Evolutionary conservation across 2,888 invertebrate genomes (phyloP).

Genomic region (Andrena praecox): DNA sequence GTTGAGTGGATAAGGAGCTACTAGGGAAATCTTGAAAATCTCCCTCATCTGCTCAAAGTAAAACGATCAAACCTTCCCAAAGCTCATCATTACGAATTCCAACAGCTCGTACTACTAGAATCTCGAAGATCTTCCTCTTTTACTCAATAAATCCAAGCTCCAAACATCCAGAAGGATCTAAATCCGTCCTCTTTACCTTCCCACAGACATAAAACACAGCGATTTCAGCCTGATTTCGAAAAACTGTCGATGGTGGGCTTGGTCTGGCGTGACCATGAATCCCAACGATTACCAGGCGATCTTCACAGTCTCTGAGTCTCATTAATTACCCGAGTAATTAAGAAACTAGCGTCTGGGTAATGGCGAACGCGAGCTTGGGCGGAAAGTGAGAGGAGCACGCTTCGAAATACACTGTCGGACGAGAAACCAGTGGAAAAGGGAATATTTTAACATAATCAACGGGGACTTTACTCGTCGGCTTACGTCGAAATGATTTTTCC

Average conservation of each 20-base stretch:
- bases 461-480: not conserved
- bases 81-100: too few species aligned
- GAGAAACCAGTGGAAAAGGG: not conserved
- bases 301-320: constrained; percentile 50
- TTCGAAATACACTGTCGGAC: not conserved
- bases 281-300: constrained; percentile 24
- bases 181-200: too few species aligned
- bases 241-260: constrained; percentile 1
- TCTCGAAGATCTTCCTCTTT: too few species aligned
- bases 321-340: constrained; percentile 49
- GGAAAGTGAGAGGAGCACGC: constrained; percentile 29
- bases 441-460: constrained; percentile 7
- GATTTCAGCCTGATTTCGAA: too few species aligned
- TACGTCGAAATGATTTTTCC: not conserved
- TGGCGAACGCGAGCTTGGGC: not conserved
- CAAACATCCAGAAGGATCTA: too few species aligned
- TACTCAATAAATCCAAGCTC: too few species aligned
- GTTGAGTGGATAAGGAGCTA: too few species aligned
- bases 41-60: too few species aligned
- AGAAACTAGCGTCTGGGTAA: constrained; percentile 22
- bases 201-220: too few species aligned
- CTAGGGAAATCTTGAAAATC: too few species aligned
- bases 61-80: too few species aligned
- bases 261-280: constrained; percentile 29
- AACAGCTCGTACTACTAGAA: too few species aligned